A percentile compares a stretch with the other conserved stretches of the same genome.
phyloP scores from a whole-genome alignment of 2,797 vertebrate species.

The Lepilemur ruficaudatus region DNA sequence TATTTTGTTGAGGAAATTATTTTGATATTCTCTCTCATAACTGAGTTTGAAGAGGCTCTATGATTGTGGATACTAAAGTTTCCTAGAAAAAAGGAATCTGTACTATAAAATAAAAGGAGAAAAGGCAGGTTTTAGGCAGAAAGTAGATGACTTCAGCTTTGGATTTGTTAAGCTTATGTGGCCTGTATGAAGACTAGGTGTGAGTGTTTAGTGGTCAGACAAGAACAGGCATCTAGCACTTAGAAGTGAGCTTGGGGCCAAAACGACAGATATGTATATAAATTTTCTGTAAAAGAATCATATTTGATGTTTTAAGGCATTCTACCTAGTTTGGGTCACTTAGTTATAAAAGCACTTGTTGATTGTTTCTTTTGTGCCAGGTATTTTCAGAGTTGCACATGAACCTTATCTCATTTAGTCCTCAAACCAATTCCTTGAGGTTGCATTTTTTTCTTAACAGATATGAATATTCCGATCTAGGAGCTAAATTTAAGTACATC shows the following conservation, averaged over 20 bases:
- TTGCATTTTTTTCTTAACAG: neutral
- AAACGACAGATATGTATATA: neutral
- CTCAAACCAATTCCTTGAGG: neutral
- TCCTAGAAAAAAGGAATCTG: neutral
- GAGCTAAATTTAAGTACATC: neutral
- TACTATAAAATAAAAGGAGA: neutral
- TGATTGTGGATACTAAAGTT: neutral
- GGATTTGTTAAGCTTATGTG: neutral
- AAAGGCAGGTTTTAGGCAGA: neutral
- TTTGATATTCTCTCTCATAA: neutral
- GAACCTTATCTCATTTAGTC: neutral
- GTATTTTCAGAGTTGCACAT: neutral
- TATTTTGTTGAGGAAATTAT: neutral
- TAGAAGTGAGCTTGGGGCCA: neutral
- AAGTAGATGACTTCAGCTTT: neutral
- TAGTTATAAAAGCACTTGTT: neutral
- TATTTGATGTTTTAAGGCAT: neutral
- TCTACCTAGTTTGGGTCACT: neutral
- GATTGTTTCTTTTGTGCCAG: neutral
- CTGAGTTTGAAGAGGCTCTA: neutral
- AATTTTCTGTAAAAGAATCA: neutral
- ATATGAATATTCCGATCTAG: neutral
- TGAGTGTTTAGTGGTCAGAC: neutral
- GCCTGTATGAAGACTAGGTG: neutral
- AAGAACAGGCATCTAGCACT: neutral